Conservation (phyloP, 2,797 vertebrate genomes). For the Sebastes trivittatus region DNA sequence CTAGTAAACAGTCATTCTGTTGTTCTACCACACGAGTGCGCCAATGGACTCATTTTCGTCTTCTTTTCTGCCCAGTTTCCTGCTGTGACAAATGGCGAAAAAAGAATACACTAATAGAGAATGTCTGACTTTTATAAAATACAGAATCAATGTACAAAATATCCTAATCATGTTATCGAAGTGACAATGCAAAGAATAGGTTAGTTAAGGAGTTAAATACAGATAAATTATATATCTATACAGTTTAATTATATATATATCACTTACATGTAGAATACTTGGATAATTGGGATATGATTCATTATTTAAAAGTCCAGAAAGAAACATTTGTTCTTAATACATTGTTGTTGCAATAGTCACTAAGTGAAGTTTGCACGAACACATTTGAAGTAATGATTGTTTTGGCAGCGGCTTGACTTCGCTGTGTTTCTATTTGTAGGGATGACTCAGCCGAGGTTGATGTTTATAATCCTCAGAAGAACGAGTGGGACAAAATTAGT, state of each 20-base stretch:
- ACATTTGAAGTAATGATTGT: not conserved
- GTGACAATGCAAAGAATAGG: not conserved
- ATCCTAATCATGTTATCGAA: not conserved
- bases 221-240: not conserved
- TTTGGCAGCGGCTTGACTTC: constrained; percentile 17
- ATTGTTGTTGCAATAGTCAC: not conserved
- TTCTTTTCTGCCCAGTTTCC: too few species aligned
- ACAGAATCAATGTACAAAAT: not conserved
- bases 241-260: not conserved
- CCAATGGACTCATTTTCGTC: not conserved
- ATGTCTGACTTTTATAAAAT: not conserved
- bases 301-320: not conserved
- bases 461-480: constrained; percentile 92
- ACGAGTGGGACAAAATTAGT: constrained; percentile 94
- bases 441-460: constrained; percentile 97
- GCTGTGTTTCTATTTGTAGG: constrained; percentile 75
- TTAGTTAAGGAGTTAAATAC: not conserved
- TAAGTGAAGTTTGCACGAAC: not conserved
- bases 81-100: not conserved
- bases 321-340: not conserved
- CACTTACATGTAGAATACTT: not conserved
- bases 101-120: not conserved
- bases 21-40: not conserved
- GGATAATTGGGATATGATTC: not conserved
- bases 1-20: not conserved